Base-by-base conservation (phyloP, 2,113 vertebrate genomes). In the Lepisosteus osseus region DNA sequence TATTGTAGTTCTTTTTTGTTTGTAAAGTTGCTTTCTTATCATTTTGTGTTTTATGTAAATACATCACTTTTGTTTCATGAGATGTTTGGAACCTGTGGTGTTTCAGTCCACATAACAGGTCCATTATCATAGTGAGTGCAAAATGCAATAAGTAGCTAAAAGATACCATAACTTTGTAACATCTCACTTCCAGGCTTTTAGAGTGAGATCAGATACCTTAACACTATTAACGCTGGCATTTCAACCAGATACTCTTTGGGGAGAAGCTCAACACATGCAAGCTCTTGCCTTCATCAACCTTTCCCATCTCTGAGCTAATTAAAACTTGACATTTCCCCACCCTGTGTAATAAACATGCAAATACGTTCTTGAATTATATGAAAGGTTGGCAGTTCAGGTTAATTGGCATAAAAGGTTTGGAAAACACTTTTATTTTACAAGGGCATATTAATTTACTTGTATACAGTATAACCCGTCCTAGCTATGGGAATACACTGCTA, bases 261-360 rank as follows among this genome's bases (percentile, higher is more conserved):
- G 54, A 69, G 73, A 68, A 68, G 74, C 70, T 74, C 76, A 44
- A 42, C 62, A 44, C 64, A 73, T 47, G 12, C 29, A 56, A 13
- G 56, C 70, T 69, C 42, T 75, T 69, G 68, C 70, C 76, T 90
- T 84, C 85, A 68, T 78, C 89, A 76, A 79, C 83, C 78, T 78
- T 82, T 62, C 66, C 6, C 74, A 75, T 69, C 85, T 74, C 76
- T 69, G 73, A 90, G 81, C 78, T 85, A 91, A 90, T 92, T 92
- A 90, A 89, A 86, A 80, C 63, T 72, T 90, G 82, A 90, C 83
- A 89, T 88, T 90, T 89, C 67, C 85, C 78, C 69, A 83, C 76
- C 61, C 41, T 76, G 74, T 77, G 15, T 83, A 89, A 91, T 91
- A 88, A 92, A 82, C 84, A 92, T 92, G 85, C 76, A 90, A 89